Evolutionary conservation across 1,140 invertebrate species (phyloP).

Genomic region (Brachionus plicatilis): DNA sequence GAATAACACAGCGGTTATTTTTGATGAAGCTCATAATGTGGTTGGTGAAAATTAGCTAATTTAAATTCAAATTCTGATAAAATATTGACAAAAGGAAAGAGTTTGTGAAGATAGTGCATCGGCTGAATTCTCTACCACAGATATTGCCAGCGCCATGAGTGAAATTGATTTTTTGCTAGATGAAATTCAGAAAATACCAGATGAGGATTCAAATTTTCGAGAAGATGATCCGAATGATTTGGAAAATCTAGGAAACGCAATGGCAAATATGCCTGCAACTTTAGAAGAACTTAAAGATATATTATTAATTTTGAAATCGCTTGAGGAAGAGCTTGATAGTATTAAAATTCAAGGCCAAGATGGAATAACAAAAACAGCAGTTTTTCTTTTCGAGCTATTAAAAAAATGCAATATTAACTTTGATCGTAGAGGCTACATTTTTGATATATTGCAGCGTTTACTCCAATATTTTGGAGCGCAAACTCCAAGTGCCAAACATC

Average conservation of each 20-base stretch:
- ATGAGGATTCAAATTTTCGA: slow-evolving; percentile 1
- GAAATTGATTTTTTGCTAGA: slow-evolving; percentile 48
- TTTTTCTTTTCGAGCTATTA: slow-evolving; percentile 22
- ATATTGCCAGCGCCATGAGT: slow-evolving; percentile 58
- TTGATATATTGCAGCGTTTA: slow-evolving; percentile 16
- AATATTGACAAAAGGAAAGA: slow-evolving; percentile 84
- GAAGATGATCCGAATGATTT: slow-evolving; percentile 12
- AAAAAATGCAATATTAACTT: slow-evolving; percentile 8
- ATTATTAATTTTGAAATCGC: not conserved
- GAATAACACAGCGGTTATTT: slow-evolving; percentile 61
- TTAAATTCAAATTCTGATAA: slow-evolving; percentile 62
- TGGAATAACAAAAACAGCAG: not conserved
- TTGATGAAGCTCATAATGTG: slow-evolving; percentile 82
- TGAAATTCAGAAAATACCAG: slow-evolving; percentile 12
- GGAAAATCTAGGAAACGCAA: not conserved
- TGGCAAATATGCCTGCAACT: slow-evolving; percentile 27
- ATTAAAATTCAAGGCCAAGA: slow-evolving; percentile 30
- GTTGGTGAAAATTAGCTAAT: not conserved
- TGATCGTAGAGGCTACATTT: not conserved
- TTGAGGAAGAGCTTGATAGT: slow-evolving; percentile 27
- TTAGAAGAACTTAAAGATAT: slow-evolving; percentile 37
- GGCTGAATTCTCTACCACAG: slow-evolving; percentile 58
- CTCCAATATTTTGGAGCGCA: slow-evolving; percentile 34
- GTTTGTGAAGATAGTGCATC: slow-evolving; percentile 67
- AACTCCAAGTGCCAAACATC: slow-evolving; percentile 21